These are phyloP conservation scores for Phocoena phocoena DNA, from an alignment of 2,113 vertebrate genomes.

Conservation along the genomic window DNA sequence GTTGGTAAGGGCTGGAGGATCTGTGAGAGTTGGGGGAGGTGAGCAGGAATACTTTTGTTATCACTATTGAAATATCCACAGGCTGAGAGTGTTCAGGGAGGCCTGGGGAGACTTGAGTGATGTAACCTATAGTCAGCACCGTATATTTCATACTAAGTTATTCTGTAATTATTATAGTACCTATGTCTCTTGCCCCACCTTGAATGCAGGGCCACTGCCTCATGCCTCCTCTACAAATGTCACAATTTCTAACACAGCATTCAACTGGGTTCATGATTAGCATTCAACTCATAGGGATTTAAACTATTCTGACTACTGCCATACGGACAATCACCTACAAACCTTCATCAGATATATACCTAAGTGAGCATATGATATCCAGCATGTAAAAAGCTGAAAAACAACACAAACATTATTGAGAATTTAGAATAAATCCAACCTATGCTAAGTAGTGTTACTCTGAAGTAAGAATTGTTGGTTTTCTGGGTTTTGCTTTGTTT, in stretches of 20 bases:
- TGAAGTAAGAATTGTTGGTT: neutral
- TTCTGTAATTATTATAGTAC: neutral
- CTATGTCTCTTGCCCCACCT: neutral
- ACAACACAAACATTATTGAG: neutral
- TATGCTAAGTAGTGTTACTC: neutral
- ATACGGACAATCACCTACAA: neutral
- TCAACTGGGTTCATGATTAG: neutral
- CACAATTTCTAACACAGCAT: neutral
- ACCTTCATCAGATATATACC: neutral
- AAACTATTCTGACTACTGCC: neutral
- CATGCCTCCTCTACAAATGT: neutral
- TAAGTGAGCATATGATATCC: neutral
- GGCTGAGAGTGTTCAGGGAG: neutral
- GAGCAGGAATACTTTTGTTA: neutral
- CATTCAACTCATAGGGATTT: neutral
- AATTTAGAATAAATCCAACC: neutral
- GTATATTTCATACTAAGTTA: neutral
- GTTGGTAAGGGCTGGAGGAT: neutral
- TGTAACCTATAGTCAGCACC: neutral
- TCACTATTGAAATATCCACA: neutral
- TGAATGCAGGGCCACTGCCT: neutral
- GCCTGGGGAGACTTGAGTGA: neutral
- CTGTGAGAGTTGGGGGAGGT: neutral
- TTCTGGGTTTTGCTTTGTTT: neutral
- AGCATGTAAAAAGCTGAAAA: neutral